These are phyloP conservation scores for Ciconia stormi DNA, from an alignment of 2,113 vertebrate species.

Conservation along the genomic window DNA sequence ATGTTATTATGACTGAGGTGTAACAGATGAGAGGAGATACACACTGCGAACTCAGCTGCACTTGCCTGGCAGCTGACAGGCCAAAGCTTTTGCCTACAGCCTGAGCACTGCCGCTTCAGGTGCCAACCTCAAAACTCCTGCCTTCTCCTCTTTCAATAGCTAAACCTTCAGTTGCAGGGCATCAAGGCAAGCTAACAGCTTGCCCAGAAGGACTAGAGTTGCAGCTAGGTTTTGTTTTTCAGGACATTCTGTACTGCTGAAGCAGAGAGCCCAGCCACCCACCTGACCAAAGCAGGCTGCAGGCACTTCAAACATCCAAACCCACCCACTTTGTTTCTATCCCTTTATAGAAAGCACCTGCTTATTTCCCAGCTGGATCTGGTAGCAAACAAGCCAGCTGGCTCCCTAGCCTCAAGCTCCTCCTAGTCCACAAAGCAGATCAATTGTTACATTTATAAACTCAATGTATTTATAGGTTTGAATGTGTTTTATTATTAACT, in stretches of 20 bases:
- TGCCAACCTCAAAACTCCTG: neutral
- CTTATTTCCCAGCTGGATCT: neutral
- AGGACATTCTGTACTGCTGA: fast-evolving
- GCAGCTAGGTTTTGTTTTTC: neutral
- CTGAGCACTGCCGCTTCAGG: fast-evolving
- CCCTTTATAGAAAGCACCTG: neutral
- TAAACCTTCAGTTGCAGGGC: neutral
- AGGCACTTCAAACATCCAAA: neutral
- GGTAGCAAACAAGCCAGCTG: neutral
- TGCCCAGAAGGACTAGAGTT: fast-evolving
- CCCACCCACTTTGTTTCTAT: fast-evolving
- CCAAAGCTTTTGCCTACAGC: neutral
- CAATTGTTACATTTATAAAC: neutral
- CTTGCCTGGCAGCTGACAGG: fast-evolving
- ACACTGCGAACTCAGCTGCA: fast-evolving
- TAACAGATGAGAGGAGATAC: fast-evolving
- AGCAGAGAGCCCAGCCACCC: neutral
- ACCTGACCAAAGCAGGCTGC: fast-evolving
- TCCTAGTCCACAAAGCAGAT: neutral
- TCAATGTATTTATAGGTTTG: neutral
- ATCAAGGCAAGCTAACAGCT: neutral
- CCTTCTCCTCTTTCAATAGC: neutral
- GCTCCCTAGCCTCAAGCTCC: neutral
- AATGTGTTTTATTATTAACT: neutral
- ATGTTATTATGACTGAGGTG: neutral